A percentile compares a stretch with the other conserved stretches of the same genome.
Evolutionary conservation across 2,888 invertebrate species (phyloP).

Genomic region (Gymnocheta viridis): DNA sequence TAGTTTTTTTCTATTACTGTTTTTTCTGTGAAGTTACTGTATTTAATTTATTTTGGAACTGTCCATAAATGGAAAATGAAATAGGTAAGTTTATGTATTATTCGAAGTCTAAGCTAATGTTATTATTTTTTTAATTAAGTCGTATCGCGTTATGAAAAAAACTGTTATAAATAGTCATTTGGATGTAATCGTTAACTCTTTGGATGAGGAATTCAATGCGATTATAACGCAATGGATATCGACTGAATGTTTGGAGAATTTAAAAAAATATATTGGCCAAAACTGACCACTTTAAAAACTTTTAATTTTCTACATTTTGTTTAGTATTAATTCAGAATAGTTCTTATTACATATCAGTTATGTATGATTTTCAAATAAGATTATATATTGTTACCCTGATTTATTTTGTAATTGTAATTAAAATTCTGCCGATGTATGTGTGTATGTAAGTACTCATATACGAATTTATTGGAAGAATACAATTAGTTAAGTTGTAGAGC

Average conservation of each 20-base stretch:
- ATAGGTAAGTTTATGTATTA: constrained; percentile 83
- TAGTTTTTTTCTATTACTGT: too few relatives aligned
- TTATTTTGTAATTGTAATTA: too few relatives aligned
- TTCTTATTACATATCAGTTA: constrained; percentile 57
- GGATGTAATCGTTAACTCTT: constrained; percentile 72
- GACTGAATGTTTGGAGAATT: constrained; percentile 78
- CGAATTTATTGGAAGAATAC: too few relatives aligned
- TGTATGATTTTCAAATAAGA: constrained; percentile 48
- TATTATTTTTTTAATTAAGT: constrained; percentile 71
- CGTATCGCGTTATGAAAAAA: constrained; percentile 76
- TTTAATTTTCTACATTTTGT: constrained; percentile 24
- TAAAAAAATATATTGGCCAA: constrained; percentile 77
- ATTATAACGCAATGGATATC: constrained; percentile 80
- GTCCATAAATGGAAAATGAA: too few relatives aligned
- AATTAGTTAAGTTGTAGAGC: too few relatives aligned
- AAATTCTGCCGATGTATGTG: too few relatives aligned
- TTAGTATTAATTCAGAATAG: constrained; percentile 50
- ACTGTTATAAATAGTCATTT: constrained; percentile 72
- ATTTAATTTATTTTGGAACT: too few relatives aligned
- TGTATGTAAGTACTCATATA: too few relatives aligned
- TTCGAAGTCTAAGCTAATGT: neutral
- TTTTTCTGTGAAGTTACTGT: too few relatives aligned
- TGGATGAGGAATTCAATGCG: constrained; percentile 79
- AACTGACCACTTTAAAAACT: constrained; percentile 71
- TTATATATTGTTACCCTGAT: too few relatives aligned